Conservation (phyloP, 1,140 invertebrate genomes). For the Atopsyche davidsoni region DNA sequence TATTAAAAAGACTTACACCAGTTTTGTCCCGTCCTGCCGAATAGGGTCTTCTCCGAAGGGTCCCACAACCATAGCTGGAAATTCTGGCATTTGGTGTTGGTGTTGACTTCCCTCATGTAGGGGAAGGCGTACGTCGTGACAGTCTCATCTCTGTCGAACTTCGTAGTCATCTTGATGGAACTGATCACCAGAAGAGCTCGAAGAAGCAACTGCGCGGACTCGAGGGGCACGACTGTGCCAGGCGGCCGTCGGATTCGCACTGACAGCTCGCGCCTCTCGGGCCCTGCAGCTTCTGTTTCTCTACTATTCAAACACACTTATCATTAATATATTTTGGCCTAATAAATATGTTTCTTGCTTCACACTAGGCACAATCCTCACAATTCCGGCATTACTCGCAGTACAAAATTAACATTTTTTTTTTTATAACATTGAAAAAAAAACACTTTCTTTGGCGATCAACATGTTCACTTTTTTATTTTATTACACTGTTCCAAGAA, state of each 20-base stretch:
- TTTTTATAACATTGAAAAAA: too few relatives aligned
- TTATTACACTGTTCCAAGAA: too few relatives aligned
- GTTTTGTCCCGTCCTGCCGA: slow-evolving; percentile 63
- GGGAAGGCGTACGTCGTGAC: slow-evolving; percentile 40
- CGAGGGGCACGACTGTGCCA: slow-evolving; percentile 19
- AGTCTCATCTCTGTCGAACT: slow-evolving; percentile 12
- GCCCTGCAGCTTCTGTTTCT: background rate
- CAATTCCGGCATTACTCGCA: too few relatives aligned
- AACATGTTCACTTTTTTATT: too few relatives aligned
- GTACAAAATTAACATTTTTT: too few relatives aligned
- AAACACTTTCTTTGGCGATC: too few relatives aligned
- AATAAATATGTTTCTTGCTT: too few relatives aligned
- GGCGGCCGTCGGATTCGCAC: slow-evolving; percentile 26
- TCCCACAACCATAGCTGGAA: slow-evolving; percentile 60
- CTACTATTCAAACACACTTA: background rate
- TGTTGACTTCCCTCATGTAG: slow-evolving; percentile 47
- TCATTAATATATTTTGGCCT: background rate
- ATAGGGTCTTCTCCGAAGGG: slow-evolving; percentile 54
- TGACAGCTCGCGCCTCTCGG: slow-evolving; percentile 23
- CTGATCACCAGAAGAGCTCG: slow-evolving; percentile 30
- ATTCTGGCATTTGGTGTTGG: slow-evolving; percentile 50
- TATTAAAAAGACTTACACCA: slow-evolving; percentile 68
- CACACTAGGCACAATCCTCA: too few relatives aligned
- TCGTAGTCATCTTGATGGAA: slow-evolving; percentile 30
- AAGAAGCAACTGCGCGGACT: background rate